Base-by-base conservation (phyloP, 2,113 vertebrate species). In the Indri indri region DNA sequence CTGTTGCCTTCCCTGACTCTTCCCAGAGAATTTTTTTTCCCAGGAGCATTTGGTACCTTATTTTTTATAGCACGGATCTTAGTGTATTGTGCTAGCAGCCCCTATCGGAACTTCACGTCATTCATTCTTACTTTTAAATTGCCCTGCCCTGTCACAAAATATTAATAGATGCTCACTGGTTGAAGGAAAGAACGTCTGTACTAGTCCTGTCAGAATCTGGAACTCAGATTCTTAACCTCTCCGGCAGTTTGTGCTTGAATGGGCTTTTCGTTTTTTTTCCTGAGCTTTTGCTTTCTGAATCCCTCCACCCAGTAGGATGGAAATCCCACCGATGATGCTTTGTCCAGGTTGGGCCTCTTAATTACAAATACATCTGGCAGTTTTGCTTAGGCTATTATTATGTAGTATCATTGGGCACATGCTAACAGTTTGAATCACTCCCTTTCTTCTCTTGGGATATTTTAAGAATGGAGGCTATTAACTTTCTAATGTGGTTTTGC, bases 401-500 rank as follows among this genome's bases (percentile, higher is more conserved):
- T 91, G 68, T 61, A 42, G 70, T 91, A 27, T 94, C 6, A 2
- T 63, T 74, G 74, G 94, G 63, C 82, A 52, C 91, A 32, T 73
- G 84, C 59, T 96, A 89, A 80, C 88, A 47, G 94, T 96, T 96
- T 91, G 91, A 81, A 80, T 95, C 71, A 80, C 79, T 91, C 20
- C n/a, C 25, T 88, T 81, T 87, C 50, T 94, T 88, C 90, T 93
- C 91, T 81, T 65, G 94, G 66, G 66, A 42, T 96, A 70, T 63
- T 96, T 96, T 92, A 79, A 96, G 94, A 85, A 65, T 84, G 84
- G 94, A 96, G 40, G 54, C 77, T 96, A 8, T 95, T 96, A 88
- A 90, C 92, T 84, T 94, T 86, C 83, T 96, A 82, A 88, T 94
- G 94, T 42, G 34, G 52, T 94, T 94, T 93, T 94, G 94, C 96